These are phyloP conservation scores for Anoncus sp. DNA, from an alignment of 2,888 invertebrate species.

Conservation along the genomic window DNA sequence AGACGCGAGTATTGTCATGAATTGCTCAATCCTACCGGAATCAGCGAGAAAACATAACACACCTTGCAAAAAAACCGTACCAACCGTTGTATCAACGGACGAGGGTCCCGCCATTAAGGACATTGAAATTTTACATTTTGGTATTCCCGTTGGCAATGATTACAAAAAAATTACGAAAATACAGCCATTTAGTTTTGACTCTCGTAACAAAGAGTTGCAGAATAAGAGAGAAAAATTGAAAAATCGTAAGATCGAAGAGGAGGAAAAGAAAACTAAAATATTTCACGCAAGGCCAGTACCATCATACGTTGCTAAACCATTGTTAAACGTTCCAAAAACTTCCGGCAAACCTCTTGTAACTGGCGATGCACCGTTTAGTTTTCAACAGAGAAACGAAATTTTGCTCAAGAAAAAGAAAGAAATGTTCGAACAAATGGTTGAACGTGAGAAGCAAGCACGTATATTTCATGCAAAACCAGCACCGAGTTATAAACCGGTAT, in stretches of 20 bases:
- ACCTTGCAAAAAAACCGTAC: constrained; percentile 60
- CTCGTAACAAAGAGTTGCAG: constrained; percentile 81
- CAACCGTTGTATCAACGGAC: constrained; percentile 69
- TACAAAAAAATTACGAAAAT: constrained; percentile 67
- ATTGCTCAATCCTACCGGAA: constrained; percentile 31
- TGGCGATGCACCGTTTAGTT: constrained; percentile 82
- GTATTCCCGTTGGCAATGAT: constrained; percentile 68
- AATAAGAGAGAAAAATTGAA: constrained; percentile 82
- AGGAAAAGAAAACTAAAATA: constrained; percentile 71
- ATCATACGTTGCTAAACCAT: constrained; percentile 67
- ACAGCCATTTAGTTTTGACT: constrained; percentile 84
- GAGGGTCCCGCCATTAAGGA: constrained; percentile 70
- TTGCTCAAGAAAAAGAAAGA: constrained; percentile 86
- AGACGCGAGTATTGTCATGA: constrained; percentile 18
- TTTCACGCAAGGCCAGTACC: constrained; percentile 88
- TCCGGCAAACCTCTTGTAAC: constrained; percentile 7
- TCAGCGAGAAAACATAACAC: constrained; percentile 42
- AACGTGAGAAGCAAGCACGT: constrained; percentile 86
- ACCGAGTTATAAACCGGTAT: constrained; percentile 85
- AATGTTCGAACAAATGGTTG: constrained; percentile 85
- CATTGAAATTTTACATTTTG: constrained; percentile 74
- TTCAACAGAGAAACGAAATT: constrained; percentile 87
- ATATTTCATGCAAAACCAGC: constrained; percentile 90
- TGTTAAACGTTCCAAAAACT: constrained; percentile 50
- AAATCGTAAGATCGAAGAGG: too few relatives aligned